Percentiles rank a stretch among this genome's conserved stretches.
Conservation (phyloP, 2,888 invertebrate genomes). For the Sarcophaga caerulescens region DNA sequence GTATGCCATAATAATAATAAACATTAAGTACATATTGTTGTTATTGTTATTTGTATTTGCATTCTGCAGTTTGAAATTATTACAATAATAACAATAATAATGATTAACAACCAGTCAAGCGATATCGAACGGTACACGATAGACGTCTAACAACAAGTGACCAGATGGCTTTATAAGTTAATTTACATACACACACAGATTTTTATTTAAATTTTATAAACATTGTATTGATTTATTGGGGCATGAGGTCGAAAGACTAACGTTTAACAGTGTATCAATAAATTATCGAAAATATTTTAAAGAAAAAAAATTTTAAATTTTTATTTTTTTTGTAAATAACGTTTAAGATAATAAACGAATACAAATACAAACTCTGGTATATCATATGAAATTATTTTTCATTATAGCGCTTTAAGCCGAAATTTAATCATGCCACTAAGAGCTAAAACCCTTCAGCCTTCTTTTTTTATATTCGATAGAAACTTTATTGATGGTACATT, state of each 20-base stretch:
- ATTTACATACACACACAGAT: conserved; percentile 9
- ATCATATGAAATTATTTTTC: too few relatives aligned
- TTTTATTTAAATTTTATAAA: too few relatives aligned
- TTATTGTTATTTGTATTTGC: background rate
- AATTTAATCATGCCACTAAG: too few relatives aligned
- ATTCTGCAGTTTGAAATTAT: background rate
- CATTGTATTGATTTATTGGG: conserved; percentile 31
- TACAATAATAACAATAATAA: background rate
- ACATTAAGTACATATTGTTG: conserved; percentile 23
- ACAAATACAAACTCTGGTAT: too few relatives aligned
- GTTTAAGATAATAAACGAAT: too few relatives aligned
- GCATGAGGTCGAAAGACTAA: background rate
- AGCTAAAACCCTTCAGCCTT: too few relatives aligned
- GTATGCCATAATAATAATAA: conserved; percentile 20
- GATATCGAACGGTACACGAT: background rate
- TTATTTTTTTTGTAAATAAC: background rate
- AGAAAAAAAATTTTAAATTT: background rate
- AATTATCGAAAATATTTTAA: background rate
- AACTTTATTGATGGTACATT: too few relatives aligned
- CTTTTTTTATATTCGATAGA: too few relatives aligned
- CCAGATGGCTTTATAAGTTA: conserved; percentile 32
- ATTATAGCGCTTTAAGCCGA: too few relatives aligned
- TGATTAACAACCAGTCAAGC: background rate
- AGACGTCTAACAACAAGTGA: conserved; percentile 30
- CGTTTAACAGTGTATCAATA: background rate